A percentile compares a stretch with the other conserved stretches of the same genome.
Evolutionary conservation across 2,113 vertebrate species (phyloP).

Genomic region (Tonatia bakeri): DNA sequence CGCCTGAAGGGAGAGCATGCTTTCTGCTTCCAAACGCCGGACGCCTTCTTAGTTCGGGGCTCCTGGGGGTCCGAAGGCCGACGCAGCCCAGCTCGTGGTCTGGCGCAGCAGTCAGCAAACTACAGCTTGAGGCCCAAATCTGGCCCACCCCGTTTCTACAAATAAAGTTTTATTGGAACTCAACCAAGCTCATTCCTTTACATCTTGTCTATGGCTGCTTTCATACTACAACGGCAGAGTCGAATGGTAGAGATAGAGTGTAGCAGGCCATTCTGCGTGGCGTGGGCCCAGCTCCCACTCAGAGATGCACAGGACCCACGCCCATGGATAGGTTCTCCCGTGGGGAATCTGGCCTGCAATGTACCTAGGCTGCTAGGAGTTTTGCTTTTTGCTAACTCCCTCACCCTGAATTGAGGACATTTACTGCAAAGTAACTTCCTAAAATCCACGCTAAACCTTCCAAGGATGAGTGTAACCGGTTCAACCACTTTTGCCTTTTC

Average conservation of each 20-base stretch:
- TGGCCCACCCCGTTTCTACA: neutral
- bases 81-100: neutral
- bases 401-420: no score
- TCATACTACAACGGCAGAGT: rapidly evolving
- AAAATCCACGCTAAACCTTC: no score
- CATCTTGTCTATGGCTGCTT: neutral
- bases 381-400: no score
- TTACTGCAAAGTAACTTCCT: no score
- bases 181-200: neutral
- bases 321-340: no score
- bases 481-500: no score
- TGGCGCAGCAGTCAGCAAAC: neutral
- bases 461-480: no score
- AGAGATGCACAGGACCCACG: no score
- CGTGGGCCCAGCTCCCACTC: no score
- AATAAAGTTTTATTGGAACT: neutral
- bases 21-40: neutral
- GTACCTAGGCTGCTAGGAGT: no score
- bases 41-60: neutral
- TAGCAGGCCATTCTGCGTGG: no score
- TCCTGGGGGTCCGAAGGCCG: neutral
- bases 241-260: neutral
- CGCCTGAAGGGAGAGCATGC: neutral
- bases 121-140: neutral
- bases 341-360: no score